Percentiles rank a stretch among this genome's conserved stretches.
These are phyloP conservation scores for Zygothrica quintamaculata DNA, from an alignment of 2,888 invertebrate genomes.

Conservation along the genomic window DNA sequence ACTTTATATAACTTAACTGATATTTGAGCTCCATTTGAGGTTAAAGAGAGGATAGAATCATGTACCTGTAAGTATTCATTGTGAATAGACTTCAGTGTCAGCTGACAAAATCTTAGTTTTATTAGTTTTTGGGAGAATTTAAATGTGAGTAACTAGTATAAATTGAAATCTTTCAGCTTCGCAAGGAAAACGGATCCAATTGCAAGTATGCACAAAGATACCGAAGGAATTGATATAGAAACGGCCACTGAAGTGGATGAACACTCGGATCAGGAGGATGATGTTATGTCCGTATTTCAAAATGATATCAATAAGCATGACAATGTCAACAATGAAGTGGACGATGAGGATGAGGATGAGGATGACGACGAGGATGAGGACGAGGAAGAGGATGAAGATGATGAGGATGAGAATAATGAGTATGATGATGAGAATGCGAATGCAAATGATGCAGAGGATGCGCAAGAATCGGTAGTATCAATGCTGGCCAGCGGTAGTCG, in stretches of 20 bases:
- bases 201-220: slow-evolving; percentile 29
- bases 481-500: slow-evolving; percentile 33
- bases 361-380: not conserved
- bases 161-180: slow-evolving; percentile 8
- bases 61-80: slow-evolving; percentile 4
- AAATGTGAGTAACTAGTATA: slow-evolving; percentile 7
- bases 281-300: too few relatives aligned
- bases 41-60: not conserved
- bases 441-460: not conserved
- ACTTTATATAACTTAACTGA: too few relatives aligned
- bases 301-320: too few relatives aligned
- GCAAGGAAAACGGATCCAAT: slow-evolving; percentile 10
- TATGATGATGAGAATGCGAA: not conserved
- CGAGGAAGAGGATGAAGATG: too few relatives aligned
- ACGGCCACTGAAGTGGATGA: slow-evolving; percentile 19
- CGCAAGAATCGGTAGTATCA: not conserved
- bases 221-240: slow-evolving; percentile 10
- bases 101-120: not conserved
- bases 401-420: slow-evolving; percentile 6
- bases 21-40: too few relatives aligned
- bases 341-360: not conserved
- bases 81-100: not conserved
- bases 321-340: not conserved
- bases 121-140: slow-evolving; percentile 6
- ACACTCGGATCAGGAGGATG: slow-evolving; percentile 4